Evolutionary conservation across 92 coral and sea anemone genomes (phyloP).

Genomic region (Palythoa grandis): DNA sequence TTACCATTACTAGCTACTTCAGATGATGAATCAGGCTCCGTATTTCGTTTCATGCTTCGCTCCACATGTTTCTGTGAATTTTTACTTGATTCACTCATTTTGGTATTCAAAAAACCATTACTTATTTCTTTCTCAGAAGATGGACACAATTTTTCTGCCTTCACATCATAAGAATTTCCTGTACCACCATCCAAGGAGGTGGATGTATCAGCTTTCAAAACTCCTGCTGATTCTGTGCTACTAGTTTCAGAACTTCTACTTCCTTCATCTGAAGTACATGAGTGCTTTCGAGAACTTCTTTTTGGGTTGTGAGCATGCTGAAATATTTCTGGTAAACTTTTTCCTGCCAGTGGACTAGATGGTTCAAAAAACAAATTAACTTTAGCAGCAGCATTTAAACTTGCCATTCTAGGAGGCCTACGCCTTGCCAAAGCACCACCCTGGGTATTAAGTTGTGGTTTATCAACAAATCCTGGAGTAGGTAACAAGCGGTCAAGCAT

Average conservation of each 20-base stretch:
- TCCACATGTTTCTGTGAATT: constrained; percentile 46
- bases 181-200: neutral
- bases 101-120: constrained; percentile 36
- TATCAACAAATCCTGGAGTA: constrained; percentile 98
- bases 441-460: constrained; percentile 75
- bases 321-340: constrained; percentile 79
- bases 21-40: constrained; percentile 84
- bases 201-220: constrained; percentile 45
- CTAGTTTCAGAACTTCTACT: constrained; percentile 49
- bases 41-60: constrained; percentile 59
- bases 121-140: constrained; percentile 48
- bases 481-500: constrained; percentile 93
- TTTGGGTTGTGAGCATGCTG: constrained; percentile 69
- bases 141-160: constrained; percentile 39
- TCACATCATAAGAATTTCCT: neutral
- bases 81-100: constrained; percentile 44
- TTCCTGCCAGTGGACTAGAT: constrained; percentile 96
- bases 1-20: constrained; percentile 65
- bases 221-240: constrained; percentile 50
- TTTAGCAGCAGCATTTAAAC: constrained; percentile 98
- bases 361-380: constrained; percentile 95
- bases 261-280: constrained; percentile 46
- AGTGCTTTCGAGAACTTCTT: constrained; percentile 49
- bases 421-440: constrained; percentile 79
- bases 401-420: constrained; percentile 94